These are phyloP conservation scores for Tubiluchus corallicola DNA, from an alignment of 2,888 invertebrate genomes.

Conservation along the genomic window DNA sequence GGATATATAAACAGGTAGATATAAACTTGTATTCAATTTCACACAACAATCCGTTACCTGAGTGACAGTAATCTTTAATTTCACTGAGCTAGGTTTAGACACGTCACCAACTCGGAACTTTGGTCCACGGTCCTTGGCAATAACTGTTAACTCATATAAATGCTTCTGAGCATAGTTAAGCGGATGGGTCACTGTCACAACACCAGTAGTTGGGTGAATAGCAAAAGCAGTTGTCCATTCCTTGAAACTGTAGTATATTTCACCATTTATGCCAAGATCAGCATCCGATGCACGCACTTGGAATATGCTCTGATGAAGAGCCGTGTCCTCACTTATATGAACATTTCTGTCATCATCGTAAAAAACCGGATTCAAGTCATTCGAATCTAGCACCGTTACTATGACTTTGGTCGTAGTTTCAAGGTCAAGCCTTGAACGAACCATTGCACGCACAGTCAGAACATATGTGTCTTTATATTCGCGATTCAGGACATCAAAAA, in stretches of 20 bases:
- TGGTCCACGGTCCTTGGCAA: conserved; percentile 66
- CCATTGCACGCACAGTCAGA: conserved; percentile 51
- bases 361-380: conserved; percentile 78
- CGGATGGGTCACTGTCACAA: conserved; percentile 59
- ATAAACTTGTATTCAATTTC: too few species aligned
- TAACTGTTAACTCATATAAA: conserved; percentile 52
- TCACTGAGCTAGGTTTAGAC: conserved; percentile 28
- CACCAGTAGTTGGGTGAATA: conserved; percentile 78
- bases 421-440: conserved; percentile 24
- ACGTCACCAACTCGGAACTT: conserved; percentile 34
- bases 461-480: conserved; percentile 69
- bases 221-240: conserved; percentile 53
- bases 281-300: conserved; percentile 72
- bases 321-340: conserved; percentile 68
- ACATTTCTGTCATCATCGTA: conserved; percentile 70
- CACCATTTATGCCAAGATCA: conserved; percentile 83
- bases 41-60: too few species aligned
- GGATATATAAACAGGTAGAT: too few species aligned
- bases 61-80: conserved; percentile 41
- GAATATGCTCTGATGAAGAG: conserved; percentile 58
- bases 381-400: conserved; percentile 26
- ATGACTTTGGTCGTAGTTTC: conserved; percentile 19
- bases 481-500: conserved; percentile 71
- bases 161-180: conserved; percentile 41
- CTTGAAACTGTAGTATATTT: conserved; percentile 83